Conservation (phyloP, 2,113 vertebrate species). For the Ophiodon elongatus region DNA sequence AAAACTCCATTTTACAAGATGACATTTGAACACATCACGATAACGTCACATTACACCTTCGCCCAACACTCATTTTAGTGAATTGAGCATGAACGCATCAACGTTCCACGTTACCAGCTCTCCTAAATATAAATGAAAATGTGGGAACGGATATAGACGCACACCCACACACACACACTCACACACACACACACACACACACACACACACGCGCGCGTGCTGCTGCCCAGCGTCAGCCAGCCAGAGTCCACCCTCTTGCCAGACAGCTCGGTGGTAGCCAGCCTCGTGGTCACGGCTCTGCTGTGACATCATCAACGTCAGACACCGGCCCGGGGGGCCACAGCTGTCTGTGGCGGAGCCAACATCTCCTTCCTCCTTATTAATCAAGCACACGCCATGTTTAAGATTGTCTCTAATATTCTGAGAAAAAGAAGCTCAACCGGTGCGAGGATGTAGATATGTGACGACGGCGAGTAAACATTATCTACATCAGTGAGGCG, state of each 20-base stretch:
- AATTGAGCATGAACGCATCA: too few species aligned
- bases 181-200: conserved; percentile 3
- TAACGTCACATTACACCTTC: too few species aligned
- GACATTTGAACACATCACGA: too few species aligned
- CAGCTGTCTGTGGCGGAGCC: conserved; percentile 26
- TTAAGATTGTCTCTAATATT: background rate
- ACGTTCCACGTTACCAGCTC: too few species aligned
- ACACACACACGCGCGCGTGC: conserved; percentile 1
- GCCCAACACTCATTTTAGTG: too few species aligned
- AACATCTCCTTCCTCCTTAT: background rate
- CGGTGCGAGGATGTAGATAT: background rate
- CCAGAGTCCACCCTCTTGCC: conserved; percentile 40
- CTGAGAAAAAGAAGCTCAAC: background rate
- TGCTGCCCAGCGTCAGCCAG: conserved; percentile 30
- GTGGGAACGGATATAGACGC: background rate
- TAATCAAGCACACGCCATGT: background rate
- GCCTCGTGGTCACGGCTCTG: conserved; percentile 23
- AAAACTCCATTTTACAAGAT: too few species aligned
- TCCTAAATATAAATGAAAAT: conserved; percentile 3
- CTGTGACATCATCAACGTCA: conserved; percentile 49
- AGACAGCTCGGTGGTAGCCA: conserved; percentile 31
- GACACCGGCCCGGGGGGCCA: background rate
- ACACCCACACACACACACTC: background rate
- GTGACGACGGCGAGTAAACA: background rate
- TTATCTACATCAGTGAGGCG: background rate